Conservation (phyloP, 2,888 invertebrate genomes). For the Trichacis sp. region DNA sequence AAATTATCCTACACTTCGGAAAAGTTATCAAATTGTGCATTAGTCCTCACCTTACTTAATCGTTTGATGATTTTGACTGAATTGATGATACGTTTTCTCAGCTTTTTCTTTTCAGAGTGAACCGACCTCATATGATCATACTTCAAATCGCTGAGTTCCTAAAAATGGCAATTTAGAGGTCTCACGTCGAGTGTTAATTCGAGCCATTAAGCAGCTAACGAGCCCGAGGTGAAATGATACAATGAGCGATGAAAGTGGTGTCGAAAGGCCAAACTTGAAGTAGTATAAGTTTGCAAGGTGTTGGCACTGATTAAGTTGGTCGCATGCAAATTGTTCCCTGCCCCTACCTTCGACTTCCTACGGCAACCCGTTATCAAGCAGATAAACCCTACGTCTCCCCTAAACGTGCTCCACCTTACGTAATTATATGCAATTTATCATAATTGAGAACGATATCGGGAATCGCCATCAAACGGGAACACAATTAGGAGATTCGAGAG, state of each 20-base stretch:
- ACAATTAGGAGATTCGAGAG: conserved; percentile 40
- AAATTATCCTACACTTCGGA: too few relatives aligned
- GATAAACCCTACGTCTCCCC: conserved; percentile 46
- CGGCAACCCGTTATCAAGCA: conserved; percentile 48
- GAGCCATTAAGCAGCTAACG: conserved; percentile 5
- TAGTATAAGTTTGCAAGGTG: conserved; percentile 49
- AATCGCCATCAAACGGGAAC: conserved; percentile 45
- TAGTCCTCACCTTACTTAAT: too few relatives aligned
- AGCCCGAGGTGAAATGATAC: neutral
- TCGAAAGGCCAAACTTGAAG: conserved; percentile 15
- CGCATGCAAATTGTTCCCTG: conserved; percentile 62
- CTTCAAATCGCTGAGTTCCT: too few relatives aligned
- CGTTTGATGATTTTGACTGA: too few relatives aligned
- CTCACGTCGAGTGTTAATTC: neutral
- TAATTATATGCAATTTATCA: conserved; percentile 61
- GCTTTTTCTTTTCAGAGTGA: too few relatives aligned
- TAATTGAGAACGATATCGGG: conserved; percentile 55
- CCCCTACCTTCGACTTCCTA: conserved; percentile 44
- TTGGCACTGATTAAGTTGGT: conserved; percentile 65
- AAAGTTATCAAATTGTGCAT: too few relatives aligned
- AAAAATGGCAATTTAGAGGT: neutral
- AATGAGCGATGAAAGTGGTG: conserved; percentile 7
- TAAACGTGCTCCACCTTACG: conserved; percentile 38
- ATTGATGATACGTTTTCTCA: too few relatives aligned
- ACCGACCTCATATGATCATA: too few relatives aligned